phyloP scores from a whole-genome alignment of 1,140 invertebrate species.

The Drosophila simulans region DNA sequence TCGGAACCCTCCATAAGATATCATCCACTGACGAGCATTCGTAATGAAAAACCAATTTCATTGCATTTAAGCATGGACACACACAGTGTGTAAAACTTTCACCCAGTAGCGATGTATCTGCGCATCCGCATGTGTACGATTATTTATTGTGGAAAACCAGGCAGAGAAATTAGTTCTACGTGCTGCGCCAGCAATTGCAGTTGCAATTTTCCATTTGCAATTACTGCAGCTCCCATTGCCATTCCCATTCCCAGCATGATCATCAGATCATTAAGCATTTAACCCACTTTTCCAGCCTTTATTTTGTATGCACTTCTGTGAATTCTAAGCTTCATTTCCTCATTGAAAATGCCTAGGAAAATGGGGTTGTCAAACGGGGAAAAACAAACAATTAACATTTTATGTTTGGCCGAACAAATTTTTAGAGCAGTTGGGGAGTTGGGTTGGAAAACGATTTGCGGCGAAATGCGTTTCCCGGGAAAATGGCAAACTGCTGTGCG shows the following conservation, averaged over 20 bases:
- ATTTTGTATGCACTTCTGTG: slow-evolving; percentile 24
- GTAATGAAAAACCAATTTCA: slow-evolving; percentile 50
- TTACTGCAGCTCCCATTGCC: slow-evolving; percentile 7
- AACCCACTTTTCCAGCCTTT: slow-evolving; percentile 43
- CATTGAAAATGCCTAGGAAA: slow-evolving; percentile 19
- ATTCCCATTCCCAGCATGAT: slow-evolving; percentile 30
- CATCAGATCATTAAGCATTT: slow-evolving; percentile 56
- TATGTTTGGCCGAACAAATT: slow-evolving; percentile 41
- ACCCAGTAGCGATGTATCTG: slow-evolving; percentile 21
- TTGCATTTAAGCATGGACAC: slow-evolving; percentile 42
- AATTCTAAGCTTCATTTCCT: slow-evolving; percentile 60
- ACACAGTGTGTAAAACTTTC: slow-evolving; percentile 29
- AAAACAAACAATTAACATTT: slow-evolving; percentile 61
- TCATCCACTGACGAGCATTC: slow-evolving; percentile 39
- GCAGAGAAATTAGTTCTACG: slow-evolving; percentile 27
- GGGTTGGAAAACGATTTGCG: slow-evolving; percentile 35
- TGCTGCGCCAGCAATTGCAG: slow-evolving; percentile 6
- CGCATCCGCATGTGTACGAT: slow-evolving; percentile 14
- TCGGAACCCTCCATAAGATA: slow-evolving; percentile 5
- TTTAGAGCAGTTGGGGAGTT: slow-evolving; percentile 11
- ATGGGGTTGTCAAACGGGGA: slow-evolving; percentile 27
- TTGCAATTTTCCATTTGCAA: slow-evolving; percentile 12
- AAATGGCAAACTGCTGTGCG: slow-evolving; percentile 11
- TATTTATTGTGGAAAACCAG: slow-evolving; percentile 37
- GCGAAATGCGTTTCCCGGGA: slow-evolving; percentile 39